phyloP scores from a whole-genome alignment of 1,140 invertebrate genomes.

The Pogonus chalceus region DNA sequence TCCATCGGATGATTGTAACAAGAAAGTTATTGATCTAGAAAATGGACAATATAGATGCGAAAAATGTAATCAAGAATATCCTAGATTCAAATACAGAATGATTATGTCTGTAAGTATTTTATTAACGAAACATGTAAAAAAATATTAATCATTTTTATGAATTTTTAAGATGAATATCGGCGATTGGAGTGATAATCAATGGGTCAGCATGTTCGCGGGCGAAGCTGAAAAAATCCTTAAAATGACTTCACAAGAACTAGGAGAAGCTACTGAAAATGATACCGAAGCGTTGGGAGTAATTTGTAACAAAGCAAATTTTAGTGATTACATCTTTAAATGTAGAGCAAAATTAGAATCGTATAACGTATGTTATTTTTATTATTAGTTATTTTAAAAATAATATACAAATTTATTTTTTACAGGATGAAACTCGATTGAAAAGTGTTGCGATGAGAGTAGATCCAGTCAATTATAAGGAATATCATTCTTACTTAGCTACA shows the following conservation, averaged over 20 bases:
- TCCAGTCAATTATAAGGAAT: conserved; percentile 65
- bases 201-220: conserved; percentile 85
- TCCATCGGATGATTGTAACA: conserved; percentile 77
- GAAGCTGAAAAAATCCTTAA: conserved; percentile 73
- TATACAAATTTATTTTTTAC: conserved; percentile 24
- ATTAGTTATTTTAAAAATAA: conserved; percentile 12
- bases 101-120: conserved; percentile 59
- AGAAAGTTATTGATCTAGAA: conserved; percentile 82
- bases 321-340: conserved; percentile 69
- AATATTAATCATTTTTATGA: conserved; percentile 13
- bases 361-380: conserved; percentile 52
- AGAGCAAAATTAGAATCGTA: conserved; percentile 82
- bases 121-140: conserved; percentile 7
- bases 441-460: conserved; percentile 54
- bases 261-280: conserved; percentile 53
- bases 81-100: conserved; percentile 78
- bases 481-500: conserved; percentile 57
- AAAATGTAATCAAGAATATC: conserved; percentile 79
- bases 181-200: conserved; percentile 71
- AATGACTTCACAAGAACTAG: conserved; percentile 66
- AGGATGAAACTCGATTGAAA: conserved; percentile 80
- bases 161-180: conserved; percentile 47
- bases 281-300: conserved; percentile 46
- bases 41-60: conserved; percentile 88
- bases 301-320: conserved; percentile 67